These are phyloP conservation scores for Luscinia megarhynchos DNA, from an alignment of 2,797 vertebrate genomes.

Conservation along the genomic window DNA sequence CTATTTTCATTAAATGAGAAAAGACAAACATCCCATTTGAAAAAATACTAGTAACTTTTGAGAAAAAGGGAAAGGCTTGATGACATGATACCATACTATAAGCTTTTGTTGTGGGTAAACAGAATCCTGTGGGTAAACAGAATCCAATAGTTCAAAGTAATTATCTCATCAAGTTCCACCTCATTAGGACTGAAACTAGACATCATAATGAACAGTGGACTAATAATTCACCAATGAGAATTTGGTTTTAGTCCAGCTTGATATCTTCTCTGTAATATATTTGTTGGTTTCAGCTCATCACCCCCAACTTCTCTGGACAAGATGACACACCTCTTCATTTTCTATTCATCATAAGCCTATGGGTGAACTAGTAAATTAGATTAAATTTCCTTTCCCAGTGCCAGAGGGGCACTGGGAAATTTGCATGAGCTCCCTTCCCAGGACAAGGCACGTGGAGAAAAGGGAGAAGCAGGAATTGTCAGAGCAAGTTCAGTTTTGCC, in stretches of 20 bases:
- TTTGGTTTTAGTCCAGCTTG: slow-evolving; percentile 57
- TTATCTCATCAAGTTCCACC: slow-evolving; percentile 76
- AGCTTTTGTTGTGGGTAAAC: slow-evolving; percentile 74
- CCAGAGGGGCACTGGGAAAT: slow-evolving; percentile 70
- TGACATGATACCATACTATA: slow-evolving; percentile 45
- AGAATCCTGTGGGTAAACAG: slow-evolving; percentile 75
- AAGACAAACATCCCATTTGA: slow-evolving; percentile 52
- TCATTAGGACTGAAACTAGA: slow-evolving; percentile 72
- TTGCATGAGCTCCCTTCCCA: slow-evolving; percentile 54
- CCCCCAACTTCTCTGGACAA: slow-evolving; percentile 49
- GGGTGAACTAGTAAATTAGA: slow-evolving; percentile 56
- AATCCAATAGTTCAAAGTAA: slow-evolving; percentile 73
- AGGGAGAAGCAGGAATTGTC: slow-evolving; percentile 55
- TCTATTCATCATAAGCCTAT: slow-evolving; percentile 45
- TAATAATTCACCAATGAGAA: slow-evolving; percentile 66
- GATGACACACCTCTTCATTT: slow-evolving; percentile 55
- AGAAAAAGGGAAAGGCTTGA: slow-evolving; percentile 61
- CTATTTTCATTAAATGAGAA: slow-evolving; percentile 52
- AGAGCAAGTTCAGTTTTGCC: slow-evolving; percentile 65
- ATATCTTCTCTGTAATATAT: slow-evolving; percentile 49
- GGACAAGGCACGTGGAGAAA: not conserved
- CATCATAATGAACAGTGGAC: slow-evolving; percentile 63
- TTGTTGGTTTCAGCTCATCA: slow-evolving; percentile 58
- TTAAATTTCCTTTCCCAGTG: slow-evolving; percentile 61
- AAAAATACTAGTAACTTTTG: slow-evolving; percentile 56